Evolutionary conservation across 2,113 vertebrate genomes (phyloP), one percentile per base, ranked within the genome.

Genomic region (Hystrix cristata): DNA sequence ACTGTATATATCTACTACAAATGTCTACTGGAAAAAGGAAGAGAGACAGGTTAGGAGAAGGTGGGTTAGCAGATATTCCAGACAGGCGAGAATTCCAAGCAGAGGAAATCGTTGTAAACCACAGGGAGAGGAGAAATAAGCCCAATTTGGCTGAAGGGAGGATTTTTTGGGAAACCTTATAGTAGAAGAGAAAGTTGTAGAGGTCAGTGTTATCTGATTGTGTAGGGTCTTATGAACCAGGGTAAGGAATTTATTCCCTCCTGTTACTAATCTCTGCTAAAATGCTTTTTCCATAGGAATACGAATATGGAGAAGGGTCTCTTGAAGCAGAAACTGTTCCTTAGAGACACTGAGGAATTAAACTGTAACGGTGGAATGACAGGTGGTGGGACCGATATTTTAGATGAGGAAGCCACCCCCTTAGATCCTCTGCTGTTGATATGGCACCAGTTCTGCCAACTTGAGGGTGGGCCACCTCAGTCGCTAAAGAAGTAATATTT

Each of bases 271-370:
- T 92, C 64, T 64, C 43, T 67, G 62, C 12, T 55, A 90, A 96
- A 90, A 94, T 78, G 27, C 21, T 92, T 69, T 87, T 87, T 93
- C 23, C 7, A 57, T 34, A 95, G 76, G 34, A 90, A 87, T 31
- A 60, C 23, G 27, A 82, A 80, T 72, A 53, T 80, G 59, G 90
- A 1, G 43, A 81, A 25, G 34, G 11, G 59, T 96, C 19, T 94
- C 27, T 76, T 81, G 34, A 97, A 96, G 64, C 38, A 95, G 64
- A 90, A 97, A 90, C 29, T 1, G n/a, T 91, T 93, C 69, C 53
- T 76, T 74, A 86, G 76, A 90, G 89, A 95, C 51, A 25, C 71
- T 71, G 21, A 95, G 65, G 71, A 96, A 96, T 95, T 94, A 87
- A 89, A 53, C 55, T 67, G 4, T 92, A 85, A 57, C 15, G 74